Base-by-base conservation (phyloP, 1,140 invertebrate genomes). In the Diprion similis region DNA sequence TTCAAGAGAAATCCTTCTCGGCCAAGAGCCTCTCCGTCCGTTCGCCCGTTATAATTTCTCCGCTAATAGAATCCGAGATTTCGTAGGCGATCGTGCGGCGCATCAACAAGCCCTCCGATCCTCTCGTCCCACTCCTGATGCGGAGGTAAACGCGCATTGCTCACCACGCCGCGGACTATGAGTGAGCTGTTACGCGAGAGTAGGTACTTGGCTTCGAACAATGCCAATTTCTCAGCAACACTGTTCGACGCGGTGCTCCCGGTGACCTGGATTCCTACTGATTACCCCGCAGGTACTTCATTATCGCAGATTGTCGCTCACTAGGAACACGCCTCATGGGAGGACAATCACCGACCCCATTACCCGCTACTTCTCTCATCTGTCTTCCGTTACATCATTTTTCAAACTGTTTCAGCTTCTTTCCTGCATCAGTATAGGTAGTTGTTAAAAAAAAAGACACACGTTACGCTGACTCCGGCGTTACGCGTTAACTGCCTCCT, bases 31-130 rank as follows among this genome's bases (percentile, higher is more conserved):
- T 45, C 73, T 73, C 45, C 71, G 77, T 78, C 81, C 81, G 83
- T 84, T 83, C 84, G 85, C 85, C 86, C 86, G 86, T 87, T 87
- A 87, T 87, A 87, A 87, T 87, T 87, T 87, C 85, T 85, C 84
- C 83, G 85, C 82, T 87, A 86, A 85, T 87, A 85, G 85, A 87
- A 86, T 87, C 85, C 85, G 73, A 87, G 85, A 86, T 86, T 87
- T 87, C 82, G 82, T 85, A 79, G 78, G 74, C 77, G 71, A 77
- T 81, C 84, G 85, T 86, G 84, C 81, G 74, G 69, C 75, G 84
- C 83, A 86, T 86, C 80, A 77, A 76, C 81, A 83, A 75, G 59
- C 73, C 71, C 18, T 65, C 15, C 67, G 45, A 45, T 19, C 18
- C 45, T 68, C 24, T 37, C 51, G 11, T 4, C 24, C 24, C 24